Evolutionary conservation across 1,140 invertebrate species (phyloP).

Genomic region (Pseudomyrmex concolor): DNA sequence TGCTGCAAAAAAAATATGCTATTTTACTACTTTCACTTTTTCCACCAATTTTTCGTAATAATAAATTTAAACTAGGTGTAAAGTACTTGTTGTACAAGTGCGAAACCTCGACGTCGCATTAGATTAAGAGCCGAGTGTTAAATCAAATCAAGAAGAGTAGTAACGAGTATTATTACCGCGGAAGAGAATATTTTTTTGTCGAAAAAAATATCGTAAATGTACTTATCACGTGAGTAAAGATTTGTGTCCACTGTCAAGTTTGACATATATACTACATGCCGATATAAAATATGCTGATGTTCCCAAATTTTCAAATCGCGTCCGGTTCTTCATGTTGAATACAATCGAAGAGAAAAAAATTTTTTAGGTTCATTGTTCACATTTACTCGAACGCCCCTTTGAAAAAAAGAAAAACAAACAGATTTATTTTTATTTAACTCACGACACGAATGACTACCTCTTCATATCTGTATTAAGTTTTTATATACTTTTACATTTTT

Average conservation of each 20-base stretch:
- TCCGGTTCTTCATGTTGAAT: conserved; percentile 69
- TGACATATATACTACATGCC: conserved; percentile 52
- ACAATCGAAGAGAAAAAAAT: conserved; percentile 23
- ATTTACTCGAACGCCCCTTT: conserved; percentile 50
- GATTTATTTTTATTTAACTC: conserved; percentile 72
- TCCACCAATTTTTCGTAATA: conserved; percentile 78
- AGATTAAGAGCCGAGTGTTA: conserved; percentile 73
- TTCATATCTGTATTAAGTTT: conserved; percentile 84
- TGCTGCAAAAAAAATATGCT: conserved; percentile 74
- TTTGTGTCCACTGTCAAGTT: conserved; percentile 66
- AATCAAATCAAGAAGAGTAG: conserved; percentile 71
- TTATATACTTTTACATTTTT: conserved; percentile 84
- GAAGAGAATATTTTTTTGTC: conserved; percentile 46
- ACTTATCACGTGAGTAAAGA: conserved; percentile 73
- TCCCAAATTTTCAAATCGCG: conserved; percentile 79
- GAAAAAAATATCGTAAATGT: conserved; percentile 50
- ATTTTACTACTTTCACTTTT: conserved; percentile 82
- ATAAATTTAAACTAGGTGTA: conserved; percentile 75
- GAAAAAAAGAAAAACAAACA: conserved; percentile 45
- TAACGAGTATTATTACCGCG: conserved; percentile 65
- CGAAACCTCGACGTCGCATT: conserved; percentile 64
- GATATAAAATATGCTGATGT: conserved; percentile 69
- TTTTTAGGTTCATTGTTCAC: conserved; percentile 55
- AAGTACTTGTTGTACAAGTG: conserved; percentile 67
- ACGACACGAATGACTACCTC: conserved; percentile 82